phyloP scores from a whole-genome alignment of 1,140 invertebrate genomes.

The Tigriopus japonicus region DNA sequence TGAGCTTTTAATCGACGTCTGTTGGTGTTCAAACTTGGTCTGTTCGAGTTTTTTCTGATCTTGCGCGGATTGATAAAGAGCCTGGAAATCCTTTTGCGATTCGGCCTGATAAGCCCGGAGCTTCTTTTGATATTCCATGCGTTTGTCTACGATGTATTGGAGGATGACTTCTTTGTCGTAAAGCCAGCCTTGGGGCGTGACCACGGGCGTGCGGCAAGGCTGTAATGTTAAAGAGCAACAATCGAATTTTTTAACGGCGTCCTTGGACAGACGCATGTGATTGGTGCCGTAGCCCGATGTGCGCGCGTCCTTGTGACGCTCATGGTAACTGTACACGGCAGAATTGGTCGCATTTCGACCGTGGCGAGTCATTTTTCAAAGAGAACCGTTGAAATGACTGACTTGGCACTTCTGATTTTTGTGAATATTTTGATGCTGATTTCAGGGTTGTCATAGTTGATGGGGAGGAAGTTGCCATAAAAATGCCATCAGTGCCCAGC shows the following conservation, averaged over 20 bases:
- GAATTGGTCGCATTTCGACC: slow-evolving; percentile 94
- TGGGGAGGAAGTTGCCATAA: too few species aligned
- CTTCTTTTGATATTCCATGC: slow-evolving; percentile 71
- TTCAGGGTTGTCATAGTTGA: too few species aligned
- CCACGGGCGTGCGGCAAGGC: slow-evolving; percentile 70
- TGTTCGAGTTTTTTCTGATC: slow-evolving; percentile 49
- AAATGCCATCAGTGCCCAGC: too few species aligned
- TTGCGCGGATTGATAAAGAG: slow-evolving; percentile 39
- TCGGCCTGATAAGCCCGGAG: slow-evolving; percentile 86
- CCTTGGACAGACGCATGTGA: slow-evolving; percentile 67
- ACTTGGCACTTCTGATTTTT: too few species aligned
- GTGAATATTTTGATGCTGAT: too few species aligned
- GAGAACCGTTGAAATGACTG: not conserved
- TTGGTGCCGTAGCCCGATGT: slow-evolving; percentile 78
- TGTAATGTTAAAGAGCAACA: slow-evolving; percentile 92
- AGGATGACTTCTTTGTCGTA: slow-evolving; percentile 96
- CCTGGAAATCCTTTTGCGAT: slow-evolving; percentile 42
- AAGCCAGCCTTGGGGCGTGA: slow-evolving; percentile 80
- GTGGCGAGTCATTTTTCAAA: slow-evolving; percentile 64
- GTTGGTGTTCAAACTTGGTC: slow-evolving; percentile 51
- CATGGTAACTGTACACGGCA: slow-evolving; percentile 94
- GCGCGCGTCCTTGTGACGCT: slow-evolving; percentile 86
- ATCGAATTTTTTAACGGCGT: slow-evolving; percentile 94
- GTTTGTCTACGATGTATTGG: slow-evolving; percentile 87
- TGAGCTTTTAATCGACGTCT: slow-evolving; percentile 43